Evolutionary conservation across 30 jellyfish, hydroid and myxozoan species (phyloP).

Genomic region (Aurelia aurita): DNA sequence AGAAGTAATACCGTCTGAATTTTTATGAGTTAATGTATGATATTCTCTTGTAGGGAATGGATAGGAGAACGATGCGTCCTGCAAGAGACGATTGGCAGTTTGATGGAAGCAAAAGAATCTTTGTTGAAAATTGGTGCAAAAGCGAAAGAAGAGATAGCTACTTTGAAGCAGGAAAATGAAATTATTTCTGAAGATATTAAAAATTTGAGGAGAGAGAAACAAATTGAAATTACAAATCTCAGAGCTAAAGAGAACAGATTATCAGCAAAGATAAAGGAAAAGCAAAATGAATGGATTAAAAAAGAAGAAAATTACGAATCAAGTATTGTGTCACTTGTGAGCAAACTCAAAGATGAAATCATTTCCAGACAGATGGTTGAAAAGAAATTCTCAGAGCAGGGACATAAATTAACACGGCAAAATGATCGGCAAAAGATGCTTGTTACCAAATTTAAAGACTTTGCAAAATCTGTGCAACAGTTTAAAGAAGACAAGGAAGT

Average conservation of each 20-base stretch:
- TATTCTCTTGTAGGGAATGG: constrained; percentile 35
- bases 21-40: neutral
- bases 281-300: constrained; percentile 54
- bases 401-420: neutral
- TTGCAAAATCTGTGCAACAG: neutral
- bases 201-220: constrained; percentile 7
- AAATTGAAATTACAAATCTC: constrained; percentile 38
- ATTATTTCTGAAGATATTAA: neutral
- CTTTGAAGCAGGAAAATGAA: constrained; percentile 6
- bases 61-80: neutral
- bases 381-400: constrained; percentile 7
- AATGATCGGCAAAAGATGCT: neutral
- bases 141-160: neutral
- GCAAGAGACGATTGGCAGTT: constrained; percentile 4
- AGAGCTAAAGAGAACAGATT: constrained; percentile 66
- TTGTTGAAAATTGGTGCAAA: neutral
- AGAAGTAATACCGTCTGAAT: too few species aligned
- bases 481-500: constrained; percentile 24
- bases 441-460: constrained; percentile 13
- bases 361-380: constrained; percentile 34
- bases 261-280: constrained; percentile 15
- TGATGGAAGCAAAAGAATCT: constrained; percentile 1
- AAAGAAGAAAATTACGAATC: constrained; percentile 66
- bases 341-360: constrained; percentile 52
- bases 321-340: constrained; percentile 50